Base-by-base conservation (phyloP, 2,113 vertebrate genomes). In the Periophthalmodon schlosseri region DNA sequence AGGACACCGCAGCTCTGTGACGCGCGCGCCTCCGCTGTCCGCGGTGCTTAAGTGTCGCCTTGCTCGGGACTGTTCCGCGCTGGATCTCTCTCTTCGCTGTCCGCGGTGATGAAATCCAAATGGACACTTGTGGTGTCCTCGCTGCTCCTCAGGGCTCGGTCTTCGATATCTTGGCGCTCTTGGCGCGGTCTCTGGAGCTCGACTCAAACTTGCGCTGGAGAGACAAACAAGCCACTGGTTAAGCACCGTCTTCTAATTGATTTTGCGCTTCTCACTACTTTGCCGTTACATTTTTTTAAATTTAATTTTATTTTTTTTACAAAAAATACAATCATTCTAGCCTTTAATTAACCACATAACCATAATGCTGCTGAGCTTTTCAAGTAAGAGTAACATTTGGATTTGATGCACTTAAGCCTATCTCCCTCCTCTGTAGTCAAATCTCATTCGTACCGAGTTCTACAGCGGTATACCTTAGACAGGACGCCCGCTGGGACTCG, bases 391-490 rank as follows among this genome's bases (percentile, higher is more conserved):
- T 23, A 15, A 28, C 3, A 18, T 4, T 34, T 7, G 3, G 10
- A 34, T 18, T 6, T 1, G 1, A 20, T 39, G 28, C 11, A 39
- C 34, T 39, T n/a, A 39, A 63, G 33, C 60, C 13, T 9, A 2
- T 34, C 14, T 34, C 24, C 60, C 24, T 34, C 15, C 24, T 15
- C 60, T 3, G 3, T 39, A 16, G 39, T 36, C 67, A 28, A 23
- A 20, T 28, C 2, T 33, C 28, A 21, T 23, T 6, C 60, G 47
- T 66, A 24, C 36, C 0, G 16, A 28, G 36, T 39, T 11, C 16
- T 60, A 70, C 83, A 50, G 0, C 67, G 78, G 78, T 89, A 81
- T 91, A 91, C 91, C 91, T 93, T 79, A 73, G 76, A 69, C 8
- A 72, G 84, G 84, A 79, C 78, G 60, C 85, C 85, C 81, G 81